phyloP scores from a whole-genome alignment of 2,888 invertebrate species.

The Scaptomyza flava region DNA sequence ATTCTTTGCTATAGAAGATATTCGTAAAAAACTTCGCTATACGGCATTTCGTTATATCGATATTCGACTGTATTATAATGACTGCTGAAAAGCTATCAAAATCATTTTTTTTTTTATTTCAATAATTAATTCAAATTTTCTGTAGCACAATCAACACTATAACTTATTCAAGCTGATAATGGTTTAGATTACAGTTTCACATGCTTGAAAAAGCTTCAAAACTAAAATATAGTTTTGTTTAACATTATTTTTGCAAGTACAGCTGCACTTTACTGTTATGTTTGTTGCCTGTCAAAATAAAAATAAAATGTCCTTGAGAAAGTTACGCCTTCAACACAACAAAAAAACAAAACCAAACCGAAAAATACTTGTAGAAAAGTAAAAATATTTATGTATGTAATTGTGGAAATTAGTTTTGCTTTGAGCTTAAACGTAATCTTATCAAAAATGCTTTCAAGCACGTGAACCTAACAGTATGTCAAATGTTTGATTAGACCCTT shows the following conservation, averaged over 20 bases:
- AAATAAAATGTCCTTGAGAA: conserved; percentile 37
- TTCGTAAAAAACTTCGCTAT: too few relatives aligned
- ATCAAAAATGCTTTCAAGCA: conserved; percentile 43
- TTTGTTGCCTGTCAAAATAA: neutral
- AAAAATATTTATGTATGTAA: conserved; percentile 7
- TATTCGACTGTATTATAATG: too few relatives aligned
- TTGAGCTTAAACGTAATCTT: conserved; percentile 38
- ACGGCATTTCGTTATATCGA: too few relatives aligned
- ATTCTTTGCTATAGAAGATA: too few relatives aligned
- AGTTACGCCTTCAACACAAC: conserved; percentile 22
- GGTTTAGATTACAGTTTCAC: neutral
- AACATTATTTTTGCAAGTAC: conserved; percentile 15
- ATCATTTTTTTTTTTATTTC: too few relatives aligned
- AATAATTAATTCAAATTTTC: neutral
- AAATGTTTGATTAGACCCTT: conserved; percentile 21
- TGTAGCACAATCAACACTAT: neutral
- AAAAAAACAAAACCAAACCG: neutral
- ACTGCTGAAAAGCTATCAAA: too few relatives aligned
- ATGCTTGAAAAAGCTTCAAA: neutral
- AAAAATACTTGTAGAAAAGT: conserved; percentile 13
- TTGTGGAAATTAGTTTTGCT: conserved; percentile 52
- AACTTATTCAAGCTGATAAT: neutral
- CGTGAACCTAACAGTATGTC: conserved; percentile 32
- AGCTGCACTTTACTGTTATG: neutral
- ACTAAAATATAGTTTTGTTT: neutral